Evolutionary conservation across 1,140 invertebrate species (phyloP).

Genomic region (Ceratitis capitata): DNA sequence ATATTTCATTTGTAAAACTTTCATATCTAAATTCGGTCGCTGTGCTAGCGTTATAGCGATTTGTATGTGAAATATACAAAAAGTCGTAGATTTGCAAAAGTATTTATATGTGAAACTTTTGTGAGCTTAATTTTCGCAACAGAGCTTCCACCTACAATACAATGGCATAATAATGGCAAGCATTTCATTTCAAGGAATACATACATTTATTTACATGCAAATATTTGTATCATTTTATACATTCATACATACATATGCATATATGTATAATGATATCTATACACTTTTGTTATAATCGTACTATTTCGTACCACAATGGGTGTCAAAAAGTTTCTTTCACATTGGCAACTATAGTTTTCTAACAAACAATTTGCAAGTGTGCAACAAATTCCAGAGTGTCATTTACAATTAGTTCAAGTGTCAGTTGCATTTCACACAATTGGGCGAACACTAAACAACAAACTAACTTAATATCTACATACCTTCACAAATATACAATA

Average conservation of each 20-base stretch:
- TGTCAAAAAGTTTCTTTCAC: constrained; percentile 28
- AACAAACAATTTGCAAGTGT: constrained; percentile 36
- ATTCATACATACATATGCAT: neutral
- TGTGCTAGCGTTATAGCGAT: too few relatives aligned
- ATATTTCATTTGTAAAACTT: constrained; percentile 9
- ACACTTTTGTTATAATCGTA: neutral
- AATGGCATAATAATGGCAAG: neutral
- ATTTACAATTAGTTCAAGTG: constrained; percentile 35
- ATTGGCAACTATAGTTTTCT: constrained; percentile 29
- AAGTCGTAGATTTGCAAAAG: neutral
- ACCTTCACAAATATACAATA: too few relatives aligned
- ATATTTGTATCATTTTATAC: too few relatives aligned
- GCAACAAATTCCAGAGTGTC: constrained; percentile 35
- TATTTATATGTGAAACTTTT: constrained; percentile 17
- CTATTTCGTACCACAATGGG: constrained; percentile 33
- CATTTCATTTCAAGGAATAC: neutral
- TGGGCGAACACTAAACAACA: neutral
- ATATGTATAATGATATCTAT: neutral
- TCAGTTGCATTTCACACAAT: constrained; percentile 13
- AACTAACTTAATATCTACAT: too few relatives aligned
- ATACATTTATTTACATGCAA: too few relatives aligned
- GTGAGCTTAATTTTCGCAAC: neutral
- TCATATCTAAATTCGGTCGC: neutral
- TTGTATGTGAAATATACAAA: neutral
- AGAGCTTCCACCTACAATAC: neutral